These are phyloP conservation scores for Odontomachus brunneus DNA, from an alignment of 1,140 invertebrate genomes.

Conservation along the genomic window DNA sequence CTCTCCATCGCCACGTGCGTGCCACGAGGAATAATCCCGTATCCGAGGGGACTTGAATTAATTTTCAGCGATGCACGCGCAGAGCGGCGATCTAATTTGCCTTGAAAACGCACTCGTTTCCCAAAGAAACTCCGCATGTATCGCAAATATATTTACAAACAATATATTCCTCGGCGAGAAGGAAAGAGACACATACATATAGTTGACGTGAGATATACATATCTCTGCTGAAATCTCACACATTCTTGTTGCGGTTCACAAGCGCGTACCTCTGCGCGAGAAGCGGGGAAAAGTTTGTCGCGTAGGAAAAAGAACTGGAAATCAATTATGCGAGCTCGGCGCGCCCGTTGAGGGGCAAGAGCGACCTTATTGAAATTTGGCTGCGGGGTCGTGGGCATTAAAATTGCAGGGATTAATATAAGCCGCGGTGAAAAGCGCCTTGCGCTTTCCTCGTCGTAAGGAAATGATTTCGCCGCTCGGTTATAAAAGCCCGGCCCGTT, in stretches of 20 bases:
- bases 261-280: not conserved
- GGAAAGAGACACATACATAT: no score
- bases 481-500: constrained; percentile 50
- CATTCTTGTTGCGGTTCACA: not conserved
- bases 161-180: no score
- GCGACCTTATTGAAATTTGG: constrained; percentile 77
- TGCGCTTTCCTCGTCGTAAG: constrained; percentile 56
- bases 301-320: constrained; percentile 55
- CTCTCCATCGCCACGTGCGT: no score
- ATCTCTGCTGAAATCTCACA: constrained; percentile 14
- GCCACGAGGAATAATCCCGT: no score
- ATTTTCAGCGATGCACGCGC: no score
- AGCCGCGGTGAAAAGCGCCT: constrained; percentile 58
- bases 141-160: no score
- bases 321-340: constrained; percentile 71
- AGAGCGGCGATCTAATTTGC: no score
- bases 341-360: constrained; percentile 12
- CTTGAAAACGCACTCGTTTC: no score
- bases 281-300: constrained; percentile 51
- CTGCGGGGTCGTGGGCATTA: constrained; percentile 72
- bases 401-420: constrained; percentile 80
- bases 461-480: constrained; percentile 55
- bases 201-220: no score
- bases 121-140: no score
- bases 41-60: no score